Percentiles rank a stretch among this genome's conserved stretches.
These are phyloP conservation scores for Adelognathus sp. DNA, from an alignment of 2,888 invertebrate genomes.

Conservation along the genomic window DNA sequence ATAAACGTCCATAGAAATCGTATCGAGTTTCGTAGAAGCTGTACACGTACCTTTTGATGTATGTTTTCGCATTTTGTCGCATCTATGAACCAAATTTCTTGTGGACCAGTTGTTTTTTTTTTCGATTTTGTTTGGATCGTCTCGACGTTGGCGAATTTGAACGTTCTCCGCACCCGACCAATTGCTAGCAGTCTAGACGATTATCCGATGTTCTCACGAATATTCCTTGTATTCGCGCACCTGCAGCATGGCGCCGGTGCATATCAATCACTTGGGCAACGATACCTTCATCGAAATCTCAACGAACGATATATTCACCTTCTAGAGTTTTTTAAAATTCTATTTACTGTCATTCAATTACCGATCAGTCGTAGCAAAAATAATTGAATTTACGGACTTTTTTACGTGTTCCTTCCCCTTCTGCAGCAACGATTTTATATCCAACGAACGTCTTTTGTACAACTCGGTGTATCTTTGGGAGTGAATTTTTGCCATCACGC, in stretches of 20 bases:
- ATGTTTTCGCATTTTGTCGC: constrained; percentile 40
- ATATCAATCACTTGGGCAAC: constrained; percentile 5
- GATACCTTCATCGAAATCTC: background rate
- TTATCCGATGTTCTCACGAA: background rate
- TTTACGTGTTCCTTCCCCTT: background rate
- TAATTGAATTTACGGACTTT: background rate
- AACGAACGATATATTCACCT: background rate
- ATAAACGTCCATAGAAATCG: background rate
- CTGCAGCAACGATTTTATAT: background rate
- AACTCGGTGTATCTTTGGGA: background rate
- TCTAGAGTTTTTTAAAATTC: background rate
- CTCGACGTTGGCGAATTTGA: background rate
- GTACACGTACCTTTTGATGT: constrained; percentile 35
- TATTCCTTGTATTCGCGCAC: background rate
- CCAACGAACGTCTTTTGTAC: background rate
- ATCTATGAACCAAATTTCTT: background rate
- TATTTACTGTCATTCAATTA: background rate
- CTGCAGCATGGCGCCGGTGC: background rate
- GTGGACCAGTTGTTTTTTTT: too few species aligned
- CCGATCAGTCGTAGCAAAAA: background rate
- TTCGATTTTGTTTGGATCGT: background rate
- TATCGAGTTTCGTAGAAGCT: background rate
- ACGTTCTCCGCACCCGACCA: background rate
- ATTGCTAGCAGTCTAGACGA: constrained; percentile 6
- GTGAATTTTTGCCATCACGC: background rate